These are phyloP conservation scores for Coregonus suidteri DNA, from an alignment of 2,797 vertebrate genomes.

Conservation along the genomic window DNA sequence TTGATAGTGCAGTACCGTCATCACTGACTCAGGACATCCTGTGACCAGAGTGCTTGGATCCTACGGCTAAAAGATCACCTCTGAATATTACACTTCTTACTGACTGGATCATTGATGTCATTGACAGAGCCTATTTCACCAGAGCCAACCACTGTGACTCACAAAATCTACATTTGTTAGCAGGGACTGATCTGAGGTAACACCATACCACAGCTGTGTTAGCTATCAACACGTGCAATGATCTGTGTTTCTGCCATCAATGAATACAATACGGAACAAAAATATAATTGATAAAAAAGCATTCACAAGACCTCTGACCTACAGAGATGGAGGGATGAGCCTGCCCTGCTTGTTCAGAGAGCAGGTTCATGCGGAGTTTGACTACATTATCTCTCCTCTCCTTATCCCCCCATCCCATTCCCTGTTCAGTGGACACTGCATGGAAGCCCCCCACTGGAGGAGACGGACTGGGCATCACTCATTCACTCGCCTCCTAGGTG, in stretches of 20 bases:
- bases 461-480: slow-evolving; percentile 77
- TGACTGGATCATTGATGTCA: slow-evolving; percentile 33
- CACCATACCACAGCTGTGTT: no score
- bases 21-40: slow-evolving; percentile 33
- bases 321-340: slow-evolving; percentile 18
- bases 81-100: slow-evolving; percentile 3
- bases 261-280: slow-evolving; percentile 47
- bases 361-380: slow-evolving; percentile 77
- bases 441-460: slow-evolving; percentile 55
- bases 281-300: slow-evolving; percentile 39
- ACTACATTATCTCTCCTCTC: slow-evolving; percentile 63
- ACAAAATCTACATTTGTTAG: slow-evolving; percentile 59
- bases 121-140: slow-evolving; percentile 28
- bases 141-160: neutral
- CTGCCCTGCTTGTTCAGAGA: slow-evolving; percentile 59
- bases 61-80: slow-evolving; percentile 23
- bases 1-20: slow-evolving; percentile 15
- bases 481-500: slow-evolving; percentile 79
- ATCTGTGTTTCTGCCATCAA: slow-evolving; percentile 42
- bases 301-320: slow-evolving; percentile 63
- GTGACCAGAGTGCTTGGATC: slow-evolving; percentile 37
- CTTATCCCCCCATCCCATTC: slow-evolving; percentile 21
- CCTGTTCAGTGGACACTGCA: slow-evolving; percentile 60
- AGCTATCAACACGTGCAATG: slow-evolving; percentile 21
- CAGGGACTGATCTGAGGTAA: slow-evolving; percentile 51